Evolutionary conservation across 1,140 invertebrate genomes (phyloP).

Genomic region (Ostrea edulis): DNA sequence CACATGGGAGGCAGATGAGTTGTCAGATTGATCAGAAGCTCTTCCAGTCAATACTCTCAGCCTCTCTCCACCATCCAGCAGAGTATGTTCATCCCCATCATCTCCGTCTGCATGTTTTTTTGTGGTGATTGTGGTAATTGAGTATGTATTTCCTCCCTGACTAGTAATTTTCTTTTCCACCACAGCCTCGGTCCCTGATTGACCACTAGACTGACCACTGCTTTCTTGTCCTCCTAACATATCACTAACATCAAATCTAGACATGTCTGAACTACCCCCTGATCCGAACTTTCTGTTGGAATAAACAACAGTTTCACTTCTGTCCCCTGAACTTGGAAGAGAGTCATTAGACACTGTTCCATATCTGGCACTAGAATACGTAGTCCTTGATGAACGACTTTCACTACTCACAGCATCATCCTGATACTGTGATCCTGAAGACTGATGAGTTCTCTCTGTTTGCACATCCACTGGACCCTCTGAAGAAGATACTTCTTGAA

Average conservation of each 20-base stretch:
- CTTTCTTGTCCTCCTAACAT: neutral
- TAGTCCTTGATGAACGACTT: neutral
- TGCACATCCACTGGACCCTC: neutral
- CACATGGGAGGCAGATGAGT: neutral
- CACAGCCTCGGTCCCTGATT: neutral
- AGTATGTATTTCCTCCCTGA: conserved; percentile 53
- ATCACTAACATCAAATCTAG: conserved; percentile 31
- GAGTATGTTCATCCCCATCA: conserved; percentile 29
- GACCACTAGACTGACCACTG: neutral
- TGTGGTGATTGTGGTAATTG: conserved; percentile 61
- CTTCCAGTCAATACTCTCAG: neutral
- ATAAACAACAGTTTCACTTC: neutral
- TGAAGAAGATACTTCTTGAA: conserved; percentile 20
- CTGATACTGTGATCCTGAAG: neutral
- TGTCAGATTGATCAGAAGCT: neutral
- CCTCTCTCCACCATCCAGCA: conserved; percentile 14
- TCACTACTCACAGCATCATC: conserved; percentile 10
- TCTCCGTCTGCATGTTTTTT: conserved; percentile 43
- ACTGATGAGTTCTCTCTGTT: neutral
- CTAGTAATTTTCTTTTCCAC: conserved; percentile 39
- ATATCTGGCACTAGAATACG: conserved; percentile 20
- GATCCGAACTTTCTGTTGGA: neutral
- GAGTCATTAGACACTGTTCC: neutral
- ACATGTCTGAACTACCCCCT: conserved; percentile 34
- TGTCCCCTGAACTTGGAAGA: neutral